Percentiles rank a stretch among this genome's conserved stretches.
These are phyloP conservation scores for Aurelia sp. DNA, from an alignment of 30 jellyfish, hydroid and myxozoan species.

Conservation along the genomic window DNA sequence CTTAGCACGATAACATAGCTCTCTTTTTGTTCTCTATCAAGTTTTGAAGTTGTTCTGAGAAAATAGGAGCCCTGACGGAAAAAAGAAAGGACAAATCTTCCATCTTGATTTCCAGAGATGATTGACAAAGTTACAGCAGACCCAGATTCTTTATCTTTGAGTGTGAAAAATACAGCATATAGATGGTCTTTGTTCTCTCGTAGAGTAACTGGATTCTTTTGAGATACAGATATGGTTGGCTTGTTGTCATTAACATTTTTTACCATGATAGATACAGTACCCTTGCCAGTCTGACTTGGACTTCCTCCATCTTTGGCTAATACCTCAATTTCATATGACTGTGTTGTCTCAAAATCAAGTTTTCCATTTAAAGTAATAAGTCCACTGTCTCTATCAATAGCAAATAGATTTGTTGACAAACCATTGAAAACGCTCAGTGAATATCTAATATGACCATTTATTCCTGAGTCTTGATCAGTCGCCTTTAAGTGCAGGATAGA, in stretches of 20 bases:
- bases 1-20: conserved; percentile 32
- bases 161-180: conserved; percentile 6
- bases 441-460: conserved; percentile 63
- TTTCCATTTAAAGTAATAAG: conserved; percentile 33
- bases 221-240: conserved; percentile 31
- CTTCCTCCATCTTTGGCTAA: conserved; percentile 84
- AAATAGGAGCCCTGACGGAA: conserved; percentile 1
- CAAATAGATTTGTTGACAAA: conserved; percentile 7
- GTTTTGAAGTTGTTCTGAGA: conserved; percentile 17
- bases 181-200: conserved; percentile 33
- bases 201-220: neutral
- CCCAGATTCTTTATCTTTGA: conserved; percentile 64
- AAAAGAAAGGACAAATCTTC: neutral
- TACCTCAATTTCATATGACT: conserved; percentile 41
- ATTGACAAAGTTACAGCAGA: conserved; percentile 24
- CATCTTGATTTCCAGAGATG: conserved; percentile 36
- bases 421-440: conserved; percentile 2
- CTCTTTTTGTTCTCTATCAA: conserved; percentile 68
- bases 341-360: conserved; percentile 58
- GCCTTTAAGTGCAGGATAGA: conserved; percentile 50
- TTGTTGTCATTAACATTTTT: conserved; percentile 80
- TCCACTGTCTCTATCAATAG: conserved; percentile 57
- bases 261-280: conserved; percentile 70
- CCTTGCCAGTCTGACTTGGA: conserved; percentile 69
- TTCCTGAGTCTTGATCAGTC: conserved; percentile 75